phyloP scores from a whole-genome alignment of 53 echinoderm and acorn worm species.

The Zoroaster sp. region DNA sequence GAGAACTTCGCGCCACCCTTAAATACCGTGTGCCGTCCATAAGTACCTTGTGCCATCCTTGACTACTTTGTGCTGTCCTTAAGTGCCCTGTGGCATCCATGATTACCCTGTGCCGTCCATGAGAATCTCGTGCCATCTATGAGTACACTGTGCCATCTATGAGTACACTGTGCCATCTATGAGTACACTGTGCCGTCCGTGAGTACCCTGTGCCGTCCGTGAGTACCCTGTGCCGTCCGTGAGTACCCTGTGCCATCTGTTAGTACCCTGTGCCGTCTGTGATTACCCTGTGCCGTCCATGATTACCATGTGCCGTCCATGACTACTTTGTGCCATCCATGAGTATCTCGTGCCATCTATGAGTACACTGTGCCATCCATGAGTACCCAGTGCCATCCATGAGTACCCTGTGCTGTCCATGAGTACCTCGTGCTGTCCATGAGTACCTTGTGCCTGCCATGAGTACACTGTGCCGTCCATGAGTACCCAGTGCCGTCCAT shows the following conservation, averaged over 20 bases:
- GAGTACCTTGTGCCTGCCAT: neutral
- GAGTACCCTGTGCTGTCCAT: neutral
- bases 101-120: neutral
- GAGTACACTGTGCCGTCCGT: neutral
- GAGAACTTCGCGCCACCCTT: neutral
- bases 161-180: neutral
- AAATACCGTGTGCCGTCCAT: neutral
- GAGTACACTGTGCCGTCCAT: neutral
- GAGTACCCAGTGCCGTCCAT: neutral
- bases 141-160: neutral
- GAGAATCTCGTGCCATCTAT: neutral
- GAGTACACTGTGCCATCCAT: neutral
- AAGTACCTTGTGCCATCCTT: neutral
- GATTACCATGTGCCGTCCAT: neutral
- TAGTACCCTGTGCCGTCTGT: neutral
- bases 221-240: neutral
- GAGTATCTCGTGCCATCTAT: neutral
- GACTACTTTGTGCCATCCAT: neutral
- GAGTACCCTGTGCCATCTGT: neutral
- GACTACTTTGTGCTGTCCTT: too few species aligned
- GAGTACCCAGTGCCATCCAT: neutral
- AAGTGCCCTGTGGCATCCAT: neutral
- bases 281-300: neutral
- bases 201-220: neutral
- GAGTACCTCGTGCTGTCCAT: neutral